Conservation (phyloP, 2,113 vertebrate genomes). For the Tringa solitaria region DNA sequence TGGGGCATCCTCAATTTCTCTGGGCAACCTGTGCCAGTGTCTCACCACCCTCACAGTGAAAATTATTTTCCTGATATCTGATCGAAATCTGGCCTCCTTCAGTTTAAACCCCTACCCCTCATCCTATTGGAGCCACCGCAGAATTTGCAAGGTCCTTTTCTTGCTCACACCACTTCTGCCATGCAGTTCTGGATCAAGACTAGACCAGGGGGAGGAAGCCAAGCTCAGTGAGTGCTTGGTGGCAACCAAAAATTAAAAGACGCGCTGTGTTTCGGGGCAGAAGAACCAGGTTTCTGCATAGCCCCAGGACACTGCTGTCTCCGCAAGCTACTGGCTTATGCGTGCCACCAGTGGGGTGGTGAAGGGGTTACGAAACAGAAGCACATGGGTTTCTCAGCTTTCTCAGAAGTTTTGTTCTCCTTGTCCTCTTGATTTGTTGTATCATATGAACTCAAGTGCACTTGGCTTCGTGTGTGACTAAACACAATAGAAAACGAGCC, state of each 20-base stretch:
- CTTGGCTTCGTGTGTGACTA: neutral
- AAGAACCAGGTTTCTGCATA: neutral
- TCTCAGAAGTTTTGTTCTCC: neutral
- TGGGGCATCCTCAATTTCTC: too few relatives aligned
- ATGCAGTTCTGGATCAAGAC: neutral
- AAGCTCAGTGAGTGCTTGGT: neutral
- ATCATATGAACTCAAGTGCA: neutral
- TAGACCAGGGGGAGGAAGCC: neutral
- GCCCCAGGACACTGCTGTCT: neutral
- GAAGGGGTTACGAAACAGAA: neutral
- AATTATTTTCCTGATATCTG: too few relatives aligned
- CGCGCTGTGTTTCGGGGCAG: neutral
- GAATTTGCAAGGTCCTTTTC: neutral
- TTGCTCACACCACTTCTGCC: neutral
- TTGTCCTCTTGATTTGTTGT: neutral
- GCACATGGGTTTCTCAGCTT: neutral
- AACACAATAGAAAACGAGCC: neutral
- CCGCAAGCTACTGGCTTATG: neutral
- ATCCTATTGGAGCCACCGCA: neutral
- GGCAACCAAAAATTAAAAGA: neutral
- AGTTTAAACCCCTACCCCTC: too few relatives aligned
- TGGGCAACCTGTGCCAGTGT: too few relatives aligned
- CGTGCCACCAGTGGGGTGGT: accelerated
- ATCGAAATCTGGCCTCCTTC: too few relatives aligned
- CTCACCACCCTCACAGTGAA: too few relatives aligned